phyloP scores from a whole-genome alignment of 2,797 vertebrate genomes.

The Phalanger gymnotis region DNA sequence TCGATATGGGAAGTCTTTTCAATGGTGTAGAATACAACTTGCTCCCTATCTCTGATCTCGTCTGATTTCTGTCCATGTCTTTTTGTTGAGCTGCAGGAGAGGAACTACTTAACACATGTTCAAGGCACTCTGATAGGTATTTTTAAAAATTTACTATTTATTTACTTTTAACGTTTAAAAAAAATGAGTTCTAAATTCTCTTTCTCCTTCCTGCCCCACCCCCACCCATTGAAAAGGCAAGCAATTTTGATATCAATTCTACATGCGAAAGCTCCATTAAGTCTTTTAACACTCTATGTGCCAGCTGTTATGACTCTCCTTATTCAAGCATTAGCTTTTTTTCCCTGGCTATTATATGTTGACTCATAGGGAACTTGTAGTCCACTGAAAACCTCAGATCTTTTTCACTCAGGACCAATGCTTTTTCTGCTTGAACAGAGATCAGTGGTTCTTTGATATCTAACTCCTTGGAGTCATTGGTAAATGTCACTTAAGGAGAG shows the following conservation, averaged over 20 bases:
- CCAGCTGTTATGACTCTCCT: neutral
- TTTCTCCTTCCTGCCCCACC: neutral
- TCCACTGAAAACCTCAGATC: neutral
- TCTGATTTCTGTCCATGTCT: neutral
- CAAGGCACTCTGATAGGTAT: neutral
- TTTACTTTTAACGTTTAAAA: neutral
- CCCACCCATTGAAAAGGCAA: neutral
- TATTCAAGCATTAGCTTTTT: neutral
- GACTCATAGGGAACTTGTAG: neutral
- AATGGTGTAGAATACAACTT: neutral
- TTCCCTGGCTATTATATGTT: neutral
- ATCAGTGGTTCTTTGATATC: neutral
- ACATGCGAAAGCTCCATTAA: neutral
- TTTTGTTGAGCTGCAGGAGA: neutral
- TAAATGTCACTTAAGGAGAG: conserved; percentile 6
- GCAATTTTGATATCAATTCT: neutral
- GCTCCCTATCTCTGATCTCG: neutral
- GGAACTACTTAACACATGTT: neutral
- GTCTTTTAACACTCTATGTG: neutral
- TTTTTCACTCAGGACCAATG: neutral
- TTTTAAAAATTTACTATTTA: neutral
- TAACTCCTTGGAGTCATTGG: neutral
- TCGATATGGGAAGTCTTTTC: neutral
- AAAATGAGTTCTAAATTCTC: neutral
- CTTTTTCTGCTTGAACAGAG: neutral